Evolutionary conservation across 2,888 invertebrate genomes (phyloP), one percentile per base, ranked within the genome.

Genomic region (Myopa tessellatipennis): DNA sequence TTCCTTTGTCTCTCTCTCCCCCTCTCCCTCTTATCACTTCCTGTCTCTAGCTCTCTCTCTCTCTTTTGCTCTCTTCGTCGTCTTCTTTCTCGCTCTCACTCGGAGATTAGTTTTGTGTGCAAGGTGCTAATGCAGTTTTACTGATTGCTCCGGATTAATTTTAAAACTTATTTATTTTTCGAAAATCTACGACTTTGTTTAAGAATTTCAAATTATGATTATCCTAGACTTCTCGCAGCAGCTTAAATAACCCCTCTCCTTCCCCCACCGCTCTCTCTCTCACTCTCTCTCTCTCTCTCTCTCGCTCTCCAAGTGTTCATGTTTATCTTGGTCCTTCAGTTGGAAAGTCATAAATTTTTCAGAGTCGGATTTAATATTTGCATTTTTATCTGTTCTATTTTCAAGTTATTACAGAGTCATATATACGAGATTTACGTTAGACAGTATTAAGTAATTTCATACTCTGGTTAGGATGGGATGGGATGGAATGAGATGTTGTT

Each of bases 141-240:
- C 63, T 61, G 50, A 14, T 73, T 73, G 61, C 73, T 34, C 14
- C 34, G 73, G 63, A 73, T 63, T 73, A 73, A 73, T 73, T 73
- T 63, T 18, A 45, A 73, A 73, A 50, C 26, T 73, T 50, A 55
- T 34, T 70, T 55, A 70, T 70, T 70, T 36, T 18, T 52, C 14
- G 16, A 55, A 55, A 70, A 18, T 69, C n/a, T 45, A 12, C 18
- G 26, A 69, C 26, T 36, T 70, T 52, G 36, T 55, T 70, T 34
- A 65, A 65, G 36, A 70, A 36, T 70, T 70, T 16, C 55, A 55
- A 55, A 34, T 26, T 26, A 55, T 34, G 18, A 70, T 45, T 52
- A 34, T 50, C n/a, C 50, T 40, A 68, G n/a, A 67, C 10, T 34
- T 67, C 14, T 4, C 5, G 70, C 18, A 38, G 36, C 14, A 52